Conservation (phyloP, 2,113 vertebrate genomes). For the Nycticorax nycticorax region DNA sequence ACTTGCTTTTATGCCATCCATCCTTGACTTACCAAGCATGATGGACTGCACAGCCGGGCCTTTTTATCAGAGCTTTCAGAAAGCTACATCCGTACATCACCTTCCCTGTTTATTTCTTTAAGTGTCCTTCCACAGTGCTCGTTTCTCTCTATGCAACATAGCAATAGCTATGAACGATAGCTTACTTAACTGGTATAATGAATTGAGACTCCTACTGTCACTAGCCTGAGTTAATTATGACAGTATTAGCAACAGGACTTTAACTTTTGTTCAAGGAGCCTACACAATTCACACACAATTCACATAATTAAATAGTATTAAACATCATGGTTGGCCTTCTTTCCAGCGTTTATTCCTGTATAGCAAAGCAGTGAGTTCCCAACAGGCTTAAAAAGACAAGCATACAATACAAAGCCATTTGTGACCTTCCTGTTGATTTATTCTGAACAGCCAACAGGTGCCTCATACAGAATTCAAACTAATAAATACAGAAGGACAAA, state of each 20-base stretch:
- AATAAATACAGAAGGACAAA: slow-evolving; percentile 26
- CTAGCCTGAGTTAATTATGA: not conserved
- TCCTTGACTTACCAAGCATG: not conserved
- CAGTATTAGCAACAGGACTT: not conserved
- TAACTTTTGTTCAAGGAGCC: slow-evolving; percentile 1
- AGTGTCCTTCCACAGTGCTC: not conserved
- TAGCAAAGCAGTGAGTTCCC: not conserved
- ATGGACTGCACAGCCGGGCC: not conserved
- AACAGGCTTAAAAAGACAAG: slow-evolving; percentile 6
- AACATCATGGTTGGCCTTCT: not conserved
- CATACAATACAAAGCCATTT: not conserved
- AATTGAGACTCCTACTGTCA: not conserved
- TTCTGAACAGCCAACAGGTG: slow-evolving; percentile 6
- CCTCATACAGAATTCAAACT: not conserved
- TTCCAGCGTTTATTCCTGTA: not conserved
- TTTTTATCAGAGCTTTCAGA: not conserved
- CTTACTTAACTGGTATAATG: not conserved
- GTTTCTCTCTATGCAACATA: not conserved
- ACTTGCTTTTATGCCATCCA: not conserved
- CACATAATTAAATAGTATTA: not conserved
- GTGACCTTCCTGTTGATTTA: slow-evolving; percentile 18
- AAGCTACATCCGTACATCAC: not conserved
- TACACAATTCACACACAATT: not conserved
- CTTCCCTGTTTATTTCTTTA: not conserved
- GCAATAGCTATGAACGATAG: not conserved